A percentile compares a stretch with the other conserved stretches of the same genome.
These are phyloP conservation scores for Argentina silus DNA, from an alignment of 2,797 vertebrate genomes.

Conservation along the genomic window DNA sequence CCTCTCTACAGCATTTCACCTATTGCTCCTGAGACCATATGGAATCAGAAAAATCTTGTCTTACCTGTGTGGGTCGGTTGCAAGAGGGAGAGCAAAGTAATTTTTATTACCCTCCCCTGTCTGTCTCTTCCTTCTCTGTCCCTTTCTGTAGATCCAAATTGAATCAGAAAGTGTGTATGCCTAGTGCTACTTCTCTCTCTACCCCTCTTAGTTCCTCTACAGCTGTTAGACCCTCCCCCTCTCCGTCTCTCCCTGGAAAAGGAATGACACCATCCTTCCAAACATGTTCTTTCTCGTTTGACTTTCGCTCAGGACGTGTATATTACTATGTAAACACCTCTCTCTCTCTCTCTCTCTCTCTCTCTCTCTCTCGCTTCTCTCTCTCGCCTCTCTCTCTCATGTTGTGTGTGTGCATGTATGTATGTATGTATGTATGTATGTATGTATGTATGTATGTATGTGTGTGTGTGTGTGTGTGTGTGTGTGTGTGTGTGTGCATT, in stretches of 20 bases:
- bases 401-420: conserved; percentile 30
- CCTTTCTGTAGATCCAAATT: conserved; percentile 46
- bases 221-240: conserved; percentile 76
- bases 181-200: conserved; percentile 61
- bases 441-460: too few species aligned
- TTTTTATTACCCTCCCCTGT: conserved; percentile 14
- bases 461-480: background rate
- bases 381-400: conserved; percentile 27
- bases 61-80: conserved; percentile 37
- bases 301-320: conserved; percentile 69
- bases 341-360: conserved; percentile 53
- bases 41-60: conserved; percentile 1
- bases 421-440: too few species aligned
- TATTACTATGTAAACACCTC: conserved; percentile 75
- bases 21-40: background rate
- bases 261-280: conserved; percentile 82
- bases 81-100: conserved; percentile 8
- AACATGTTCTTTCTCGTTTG: conserved; percentile 82
- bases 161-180: conserved; percentile 51
- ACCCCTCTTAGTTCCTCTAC: conserved; percentile 54
- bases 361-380: conserved; percentile 55
- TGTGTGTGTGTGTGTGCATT: conserved; percentile 31
- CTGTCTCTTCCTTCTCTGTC: conserved; percentile 40
- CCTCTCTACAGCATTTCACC: background rate
- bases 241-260: conserved; percentile 63